Percentiles rank a stretch among this genome's conserved stretches.
Conservation (phyloP, 2,113 vertebrate species). For the Merops nubicus region DNA sequence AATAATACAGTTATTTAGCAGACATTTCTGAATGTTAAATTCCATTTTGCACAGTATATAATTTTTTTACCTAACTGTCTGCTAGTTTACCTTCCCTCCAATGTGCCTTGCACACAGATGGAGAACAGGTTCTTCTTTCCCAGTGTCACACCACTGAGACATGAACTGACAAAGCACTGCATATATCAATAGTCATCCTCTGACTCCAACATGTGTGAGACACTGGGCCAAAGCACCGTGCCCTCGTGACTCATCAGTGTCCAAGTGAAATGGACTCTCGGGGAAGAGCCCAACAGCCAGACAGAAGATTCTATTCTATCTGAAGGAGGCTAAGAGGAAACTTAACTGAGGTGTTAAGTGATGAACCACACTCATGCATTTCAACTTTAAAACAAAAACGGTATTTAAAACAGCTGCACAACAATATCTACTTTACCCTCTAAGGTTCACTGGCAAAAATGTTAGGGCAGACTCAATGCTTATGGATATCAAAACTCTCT, state of each 20-base stretch:
- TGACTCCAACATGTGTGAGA: background rate
- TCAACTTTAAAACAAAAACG: background rate
- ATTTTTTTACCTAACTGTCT: conserved; percentile 27
- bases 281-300: background rate
- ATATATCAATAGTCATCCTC: background rate
- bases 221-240: background rate
- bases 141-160: background rate
- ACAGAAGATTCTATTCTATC: background rate
- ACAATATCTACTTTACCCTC: background rate
- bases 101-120: background rate
- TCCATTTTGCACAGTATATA: background rate
- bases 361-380: background rate
- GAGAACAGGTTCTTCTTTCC: conserved; percentile 35
- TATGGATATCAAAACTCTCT: background rate
- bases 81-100: background rate
- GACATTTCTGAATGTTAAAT: background rate
- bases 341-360: background rate
- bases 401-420: background rate
- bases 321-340: background rate
- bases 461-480: background rate
- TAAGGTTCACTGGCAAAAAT: background rate
- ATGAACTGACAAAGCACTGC: background rate
- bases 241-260: background rate
- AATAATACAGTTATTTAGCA: conserved; percentile 43
- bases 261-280: background rate